phyloP scores from a whole-genome alignment of 2,113 vertebrate species.

The Pteruthius melanotis region DNA sequence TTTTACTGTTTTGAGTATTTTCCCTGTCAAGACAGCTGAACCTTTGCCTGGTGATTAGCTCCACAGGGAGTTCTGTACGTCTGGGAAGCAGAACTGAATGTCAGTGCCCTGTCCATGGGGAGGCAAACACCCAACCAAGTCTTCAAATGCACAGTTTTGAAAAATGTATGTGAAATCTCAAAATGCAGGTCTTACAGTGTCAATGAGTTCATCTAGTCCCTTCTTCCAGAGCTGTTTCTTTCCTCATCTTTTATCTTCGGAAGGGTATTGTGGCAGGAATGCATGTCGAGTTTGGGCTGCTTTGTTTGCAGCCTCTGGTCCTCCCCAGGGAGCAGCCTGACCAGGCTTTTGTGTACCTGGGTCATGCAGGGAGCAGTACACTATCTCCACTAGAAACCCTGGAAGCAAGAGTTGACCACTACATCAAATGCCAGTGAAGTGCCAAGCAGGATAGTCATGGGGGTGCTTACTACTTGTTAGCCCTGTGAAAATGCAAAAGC shows the following conservation, averaged over 20 bases:
- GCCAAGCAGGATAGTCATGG: accelerated
- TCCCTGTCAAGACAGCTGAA: background rate
- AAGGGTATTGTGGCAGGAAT: accelerated
- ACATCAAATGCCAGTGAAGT: background rate
- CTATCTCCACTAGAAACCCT: background rate
- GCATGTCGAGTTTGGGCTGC: accelerated
- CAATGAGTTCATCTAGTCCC: background rate
- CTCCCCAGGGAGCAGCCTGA: background rate
- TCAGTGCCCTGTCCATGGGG: background rate
- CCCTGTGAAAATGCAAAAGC: background rate
- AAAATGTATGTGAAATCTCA: background rate
- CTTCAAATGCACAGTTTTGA: background rate
- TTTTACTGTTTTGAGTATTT: background rate
- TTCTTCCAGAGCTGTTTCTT: background rate
- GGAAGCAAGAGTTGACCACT: background rate
- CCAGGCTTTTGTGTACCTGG: background rate
- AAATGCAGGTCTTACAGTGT: background rate
- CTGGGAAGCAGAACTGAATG: accelerated
- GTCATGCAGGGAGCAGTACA: background rate
- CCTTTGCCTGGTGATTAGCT: background rate
- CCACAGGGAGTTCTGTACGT: accelerated
- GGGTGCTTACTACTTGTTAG: background rate
- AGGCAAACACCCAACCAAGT: accelerated
- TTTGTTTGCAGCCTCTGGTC: background rate
- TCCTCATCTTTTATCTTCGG: background rate